Evolutionary conservation across 2,888 invertebrate genomes (phyloP), one percentile per base, ranked within the genome.

Genomic region (Carterocephalus palaemon): DNA sequence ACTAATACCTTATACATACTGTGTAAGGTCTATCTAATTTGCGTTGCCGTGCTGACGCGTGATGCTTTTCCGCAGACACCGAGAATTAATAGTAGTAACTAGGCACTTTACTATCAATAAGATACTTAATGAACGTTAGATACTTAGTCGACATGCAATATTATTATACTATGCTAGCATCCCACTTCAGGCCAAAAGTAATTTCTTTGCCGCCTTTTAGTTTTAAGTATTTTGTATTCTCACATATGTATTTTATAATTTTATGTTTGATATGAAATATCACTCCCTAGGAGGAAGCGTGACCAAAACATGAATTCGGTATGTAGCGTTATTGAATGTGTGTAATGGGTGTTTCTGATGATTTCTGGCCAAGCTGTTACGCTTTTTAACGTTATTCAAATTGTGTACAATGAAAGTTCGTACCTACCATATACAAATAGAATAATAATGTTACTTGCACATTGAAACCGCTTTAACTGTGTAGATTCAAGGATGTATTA

Each of bases 191-290:
- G 67, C 71, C 72, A 72, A 72, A 72, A 68, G 64, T 63, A 59
- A 66, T 64, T 70, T 72, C 60, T 66, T 60, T 65, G 61, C 73
- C 71, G 68, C 73, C 70, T 72, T 66, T 68, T 72, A 75, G 69
- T 65, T 65, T 57, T 69, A 72, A 68, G 57, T 63, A 55, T 60
- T 57, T 60, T 53, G 53, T 54, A 56, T 62, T 55, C 51, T 57
- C 34, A 50, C 52, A n/a, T 36, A 54, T 55, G 32, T 46, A 49
- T 51, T 46, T 45, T 53, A 47, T 49, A 29, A 46, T 51, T 51
- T 52, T 48, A 47, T 48, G 51, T 56, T 59, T 60, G 56, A 62
- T 62, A 68, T 67, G 46, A 60, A 63, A 62, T 64, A 64, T 70
- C 52, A 51, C 48, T 43, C 43, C 43, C 29, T 43, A 43, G 43